Evolutionary conservation across 64 coral and sea anemone genomes (phyloP), one percentile per base, ranked within the genome.

Genomic region (Montipora cactus): DNA sequence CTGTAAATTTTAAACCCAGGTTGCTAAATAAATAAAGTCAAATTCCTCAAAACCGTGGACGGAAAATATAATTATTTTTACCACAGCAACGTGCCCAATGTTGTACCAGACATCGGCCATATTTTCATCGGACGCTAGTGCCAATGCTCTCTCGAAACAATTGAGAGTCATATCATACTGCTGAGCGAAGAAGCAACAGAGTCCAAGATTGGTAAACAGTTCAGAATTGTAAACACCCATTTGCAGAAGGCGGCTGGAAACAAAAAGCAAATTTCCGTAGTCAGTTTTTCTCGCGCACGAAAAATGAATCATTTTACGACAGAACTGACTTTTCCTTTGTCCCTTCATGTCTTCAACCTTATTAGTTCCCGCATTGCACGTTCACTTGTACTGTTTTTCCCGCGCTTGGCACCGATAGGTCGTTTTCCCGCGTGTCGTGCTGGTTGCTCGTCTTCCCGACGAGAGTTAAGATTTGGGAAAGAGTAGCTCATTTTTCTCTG

Each of bases 21-120:
- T 37, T 37, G 0, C 37, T 37, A 37, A 37, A 37, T 37, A 37
- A 37, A 37, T 37, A 0, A 2, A 37, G 37, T 2, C 0, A 37
- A 37, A 37, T 67, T 14, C 4, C 16, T 55, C 0, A 61, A 81
- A 49, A 44, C 49, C 14, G 11, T 76, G 25, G 5, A 69, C 45
- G 18, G 18, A 59, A 23, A 72, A 57, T 10, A 61, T 15, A 4
- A 16, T 5, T 2, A 45, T 76, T 48, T 90, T 92, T 80, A 96
- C 98, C 95, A 99, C 70, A 37, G 98, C 98, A 1, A 99, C 92
- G 72, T 99, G 98, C 3, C 98, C 98, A 66, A 99, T 96, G 58
- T 99, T 99, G 76, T 99, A 99, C 98, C 98, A 99, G 11, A 99
- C 98, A 87, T 99, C 98, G 44, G 92, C 91, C 98, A 99, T 99